These are phyloP conservation scores for Galbula dea DNA, from an alignment of 2,113 vertebrate genomes.

Conservation along the genomic window DNA sequence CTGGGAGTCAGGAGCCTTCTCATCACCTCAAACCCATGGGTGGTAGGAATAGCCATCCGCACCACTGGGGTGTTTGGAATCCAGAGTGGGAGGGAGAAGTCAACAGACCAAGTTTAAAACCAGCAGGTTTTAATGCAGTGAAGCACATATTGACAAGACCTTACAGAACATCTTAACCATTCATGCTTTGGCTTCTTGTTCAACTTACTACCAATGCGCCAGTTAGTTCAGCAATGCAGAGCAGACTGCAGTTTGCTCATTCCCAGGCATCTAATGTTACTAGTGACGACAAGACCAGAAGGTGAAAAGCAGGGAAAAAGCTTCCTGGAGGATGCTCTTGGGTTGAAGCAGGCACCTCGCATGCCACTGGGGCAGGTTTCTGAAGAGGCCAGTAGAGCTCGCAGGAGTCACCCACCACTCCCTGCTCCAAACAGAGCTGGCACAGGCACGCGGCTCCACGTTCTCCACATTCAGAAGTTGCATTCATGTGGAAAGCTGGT, in stretches of 20 bases:
- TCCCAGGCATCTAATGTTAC: background rate
- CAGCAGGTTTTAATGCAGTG: background rate
- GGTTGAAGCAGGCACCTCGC: accelerated
- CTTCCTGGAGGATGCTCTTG: background rate
- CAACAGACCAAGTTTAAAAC: background rate
- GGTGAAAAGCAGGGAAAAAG: accelerated
- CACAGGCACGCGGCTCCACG: background rate
- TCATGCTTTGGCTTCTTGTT: background rate
- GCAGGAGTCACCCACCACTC: background rate
- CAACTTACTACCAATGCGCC: background rate
- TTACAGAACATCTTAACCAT: background rate
- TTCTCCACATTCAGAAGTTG: background rate
- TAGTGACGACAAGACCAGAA: background rate
- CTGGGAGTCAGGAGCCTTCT: background rate
- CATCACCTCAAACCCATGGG: accelerated
- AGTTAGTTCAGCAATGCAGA: background rate
- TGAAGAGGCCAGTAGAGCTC: accelerated
- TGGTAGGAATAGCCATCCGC: accelerated
- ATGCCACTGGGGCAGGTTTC: background rate
- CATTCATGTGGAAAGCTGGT: background rate
- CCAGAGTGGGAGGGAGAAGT: background rate
- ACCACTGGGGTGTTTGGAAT: too few relatives aligned
- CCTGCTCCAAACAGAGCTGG: accelerated
- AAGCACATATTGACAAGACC: accelerated
- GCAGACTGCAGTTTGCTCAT: background rate